Base-by-base conservation (phyloP, 2,113 vertebrate species). In the Pteropus alecto region DNA sequence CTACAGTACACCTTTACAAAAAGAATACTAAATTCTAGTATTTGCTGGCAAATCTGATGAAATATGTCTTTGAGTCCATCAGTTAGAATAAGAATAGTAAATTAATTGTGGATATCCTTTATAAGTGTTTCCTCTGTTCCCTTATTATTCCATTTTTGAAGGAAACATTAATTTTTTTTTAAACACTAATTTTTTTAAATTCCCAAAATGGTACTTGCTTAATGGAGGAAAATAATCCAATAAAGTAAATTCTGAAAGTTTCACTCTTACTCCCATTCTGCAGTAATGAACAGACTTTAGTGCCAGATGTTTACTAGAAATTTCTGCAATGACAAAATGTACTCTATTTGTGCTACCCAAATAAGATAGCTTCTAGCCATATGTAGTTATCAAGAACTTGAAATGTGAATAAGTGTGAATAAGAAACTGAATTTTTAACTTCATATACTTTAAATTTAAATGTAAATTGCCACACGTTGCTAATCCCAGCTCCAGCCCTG, bases 81-180 rank as follows among this genome's bases (percentile, higher is more conserved):
- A 77, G n/a, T 81, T 76, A 74, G 70, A 73, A 60, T 70, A 83
- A 87, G 60, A 82, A 93, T 63, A 93, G 48, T 68, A 76, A 82
- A 60, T 35, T 65, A 90, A 46, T 48, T 60, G 61, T 51, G 33
- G 35, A 38, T 63, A n/a, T 83, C 51, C 30, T 51, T 92, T 35
- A 84, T 33, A 26, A 78, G 14, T 71, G 38, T 88, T 84, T 95
- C 90, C n/a, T 48, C 65, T 87, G 7, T 46, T 88, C 24, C 56
- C 74, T 87, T 87, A 60, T 60, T 73, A 88, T 12, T 82, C 35
- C 33, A 48, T 85, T 96, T 84, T 71, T 85, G 63, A 95, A 83
- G 58, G 33, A 79, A 48, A 28, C 4, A 38, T 70, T 10, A 12
- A 12, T 24, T 70, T 70, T 70, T 68, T 51, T 51, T 51, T 51